Conservation (phyloP, 2,888 invertebrate species). For the Heliconius erato region DNA sequence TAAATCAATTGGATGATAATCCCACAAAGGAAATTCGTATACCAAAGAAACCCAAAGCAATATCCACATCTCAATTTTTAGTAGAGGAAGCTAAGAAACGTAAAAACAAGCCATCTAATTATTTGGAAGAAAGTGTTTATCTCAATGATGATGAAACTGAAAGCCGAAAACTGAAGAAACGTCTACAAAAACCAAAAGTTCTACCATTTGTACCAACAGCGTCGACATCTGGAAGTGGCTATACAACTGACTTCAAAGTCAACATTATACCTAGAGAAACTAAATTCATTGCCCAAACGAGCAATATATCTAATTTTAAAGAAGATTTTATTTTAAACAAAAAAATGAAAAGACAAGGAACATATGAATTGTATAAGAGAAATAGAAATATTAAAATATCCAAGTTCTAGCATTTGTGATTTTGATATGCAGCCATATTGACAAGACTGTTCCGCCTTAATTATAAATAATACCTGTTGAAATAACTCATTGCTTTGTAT, state of each 20-base stretch:
- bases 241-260: slow-evolving; percentile 77
- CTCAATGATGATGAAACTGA: slow-evolving; percentile 62
- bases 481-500: slow-evolving; percentile 21
- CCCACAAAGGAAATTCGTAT: slow-evolving; percentile 54
- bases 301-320: slow-evolving; percentile 68
- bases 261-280: slow-evolving; percentile 69
- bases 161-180: slow-evolving; percentile 44
- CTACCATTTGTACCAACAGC: slow-evolving; percentile 76
- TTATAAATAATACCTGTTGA: neutral
- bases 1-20: slow-evolving; percentile 70
- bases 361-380: slow-evolving; percentile 72
- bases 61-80: slow-evolving; percentile 72
- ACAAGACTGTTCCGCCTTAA: slow-evolving; percentile 16
- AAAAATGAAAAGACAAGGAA: slow-evolving; percentile 70
- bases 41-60: slow-evolving; percentile 58
- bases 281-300: slow-evolving; percentile 71
- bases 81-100: slow-evolving; percentile 68
- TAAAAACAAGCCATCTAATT: slow-evolving; percentile 75
- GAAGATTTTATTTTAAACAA: slow-evolving; percentile 67
- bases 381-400: slow-evolving; percentile 71
- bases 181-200: slow-evolving; percentile 55
- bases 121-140: slow-evolving; percentile 78
- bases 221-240: slow-evolving; percentile 72
- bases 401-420: slow-evolving; percentile 67
- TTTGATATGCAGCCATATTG: neutral